These are phyloP conservation scores for Cryptocheilus praepositus DNA, from an alignment of 2,888 invertebrate species.

Conservation along the genomic window DNA sequence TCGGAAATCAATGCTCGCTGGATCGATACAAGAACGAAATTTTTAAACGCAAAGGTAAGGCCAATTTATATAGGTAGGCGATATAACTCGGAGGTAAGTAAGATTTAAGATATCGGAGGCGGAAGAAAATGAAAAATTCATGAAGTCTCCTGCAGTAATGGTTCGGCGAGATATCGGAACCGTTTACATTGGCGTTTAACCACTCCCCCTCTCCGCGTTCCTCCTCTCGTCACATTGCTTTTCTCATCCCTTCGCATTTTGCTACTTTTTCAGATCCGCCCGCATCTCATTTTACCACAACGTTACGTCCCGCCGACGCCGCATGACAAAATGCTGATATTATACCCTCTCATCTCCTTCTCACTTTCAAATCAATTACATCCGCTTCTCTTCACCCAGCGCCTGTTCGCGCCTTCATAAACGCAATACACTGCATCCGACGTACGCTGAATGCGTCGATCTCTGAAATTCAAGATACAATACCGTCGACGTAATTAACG, in stretches of 20 bases:
- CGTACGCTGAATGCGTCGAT: too few relatives aligned
- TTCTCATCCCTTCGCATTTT: neutral
- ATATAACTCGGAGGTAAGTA: slow-evolving; percentile 13
- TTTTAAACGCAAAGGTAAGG: too few relatives aligned
- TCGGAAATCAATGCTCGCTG: too few relatives aligned
- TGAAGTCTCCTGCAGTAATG: neutral
- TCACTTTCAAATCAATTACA: slow-evolving; percentile 7
- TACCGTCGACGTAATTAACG: too few relatives aligned
- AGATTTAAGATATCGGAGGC: slow-evolving; percentile 9
- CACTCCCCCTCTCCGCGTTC: neutral
- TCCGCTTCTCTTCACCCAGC: neutral
- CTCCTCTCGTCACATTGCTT: neutral
- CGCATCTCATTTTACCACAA: neutral
- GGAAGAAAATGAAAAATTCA: slow-evolving; percentile 16
- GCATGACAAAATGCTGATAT: neutral
- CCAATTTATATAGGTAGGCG: too few relatives aligned
- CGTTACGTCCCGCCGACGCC: neutral
- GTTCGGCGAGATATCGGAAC: neutral
- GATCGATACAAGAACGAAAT: too few relatives aligned
- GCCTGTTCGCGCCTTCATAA: too few relatives aligned
- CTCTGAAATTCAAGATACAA: too few relatives aligned
- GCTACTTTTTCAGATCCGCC: too few relatives aligned
- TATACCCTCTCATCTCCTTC: neutral
- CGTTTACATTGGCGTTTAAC: neutral
- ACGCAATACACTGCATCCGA: too few relatives aligned